Conservation (phyloP, 1,140 invertebrate genomes). For the Neodiprion fabricii region DNA sequence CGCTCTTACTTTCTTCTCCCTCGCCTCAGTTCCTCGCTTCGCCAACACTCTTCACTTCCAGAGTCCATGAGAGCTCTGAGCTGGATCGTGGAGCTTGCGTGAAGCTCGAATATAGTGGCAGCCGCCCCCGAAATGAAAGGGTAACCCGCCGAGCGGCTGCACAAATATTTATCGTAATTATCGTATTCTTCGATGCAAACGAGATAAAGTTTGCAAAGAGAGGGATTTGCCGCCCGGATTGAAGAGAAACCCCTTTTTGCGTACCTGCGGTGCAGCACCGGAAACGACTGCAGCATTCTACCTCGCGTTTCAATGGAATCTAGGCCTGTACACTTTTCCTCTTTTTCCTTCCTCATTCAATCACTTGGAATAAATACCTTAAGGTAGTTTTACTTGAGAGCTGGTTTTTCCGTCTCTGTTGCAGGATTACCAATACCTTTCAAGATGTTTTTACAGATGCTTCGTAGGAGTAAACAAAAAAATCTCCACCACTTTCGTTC, state of each 20-base stretch:
- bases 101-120: conserved; percentile 38
- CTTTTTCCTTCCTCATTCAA: too few relatives aligned
- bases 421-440: too few relatives aligned
- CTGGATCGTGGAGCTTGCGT: conserved; percentile 37
- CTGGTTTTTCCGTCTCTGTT: too few relatives aligned
- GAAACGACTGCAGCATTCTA: too few relatives aligned
- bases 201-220: not conserved
- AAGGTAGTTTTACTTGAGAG: not conserved
- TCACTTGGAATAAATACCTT: not conserved
- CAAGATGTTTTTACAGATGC: too few relatives aligned
- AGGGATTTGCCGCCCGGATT: not conserved
- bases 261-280: not conserved
- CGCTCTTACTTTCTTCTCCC: conserved; percentile 7
- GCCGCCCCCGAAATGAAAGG: conserved; percentile 35
- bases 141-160: conserved; percentile 53
- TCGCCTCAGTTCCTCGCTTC: not conserved
- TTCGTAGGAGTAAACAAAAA: too few relatives aligned
- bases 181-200: conserved; percentile 18
- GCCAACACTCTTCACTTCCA: not conserved
- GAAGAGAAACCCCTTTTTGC: not conserved
- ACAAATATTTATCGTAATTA: conserved; percentile 63
- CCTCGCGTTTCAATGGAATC: too few relatives aligned
- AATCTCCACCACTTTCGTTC: too few relatives aligned
- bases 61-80: not conserved
- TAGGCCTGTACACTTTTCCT: too few relatives aligned